phyloP scores from a whole-genome alignment of 53 echinoderm and acorn worm genomes.

The Holothuria leucospilota region DNA sequence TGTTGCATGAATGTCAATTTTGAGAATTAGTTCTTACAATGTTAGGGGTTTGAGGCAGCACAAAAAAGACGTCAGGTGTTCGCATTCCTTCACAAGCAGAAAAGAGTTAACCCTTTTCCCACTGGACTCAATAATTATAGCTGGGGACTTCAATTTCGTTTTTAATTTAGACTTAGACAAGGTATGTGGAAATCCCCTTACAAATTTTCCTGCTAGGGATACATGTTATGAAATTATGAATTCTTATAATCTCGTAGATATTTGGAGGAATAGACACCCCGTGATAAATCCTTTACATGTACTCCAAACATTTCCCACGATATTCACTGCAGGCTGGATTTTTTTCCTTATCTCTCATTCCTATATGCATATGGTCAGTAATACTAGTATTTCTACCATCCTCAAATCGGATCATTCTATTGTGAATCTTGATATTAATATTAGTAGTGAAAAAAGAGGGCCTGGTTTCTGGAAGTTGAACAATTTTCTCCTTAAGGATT shows the following conservation, averaged over 20 bases:
- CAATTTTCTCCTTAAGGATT: not conserved
- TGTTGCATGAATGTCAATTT: no score
- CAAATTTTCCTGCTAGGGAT: not conserved
- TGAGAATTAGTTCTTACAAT: no score
- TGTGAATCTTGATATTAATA: not conserved
- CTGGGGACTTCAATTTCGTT: not conserved
- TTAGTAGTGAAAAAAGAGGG: constrained; percentile 9
- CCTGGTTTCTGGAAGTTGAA: constrained; percentile 17
- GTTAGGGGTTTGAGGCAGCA: no score
- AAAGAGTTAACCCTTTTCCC: no score
- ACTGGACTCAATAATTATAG: not conserved
- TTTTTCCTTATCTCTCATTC: not conserved
- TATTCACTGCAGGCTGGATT: constrained; percentile 1
- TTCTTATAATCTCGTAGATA: not conserved
- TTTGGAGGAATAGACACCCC: not conserved
- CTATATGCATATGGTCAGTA: not conserved
- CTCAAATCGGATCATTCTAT: constrained; percentile 7
- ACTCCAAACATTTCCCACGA: not conserved
- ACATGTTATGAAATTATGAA: not conserved
- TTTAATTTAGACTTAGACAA: constrained; percentile 4
- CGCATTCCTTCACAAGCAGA: no score
- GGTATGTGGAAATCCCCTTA: not conserved
- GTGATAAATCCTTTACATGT: not conserved
- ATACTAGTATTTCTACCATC: not conserved
- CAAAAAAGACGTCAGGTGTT: no score